Conservation (phyloP, 2,888 invertebrate species). For the Cynaeus angustus region DNA sequence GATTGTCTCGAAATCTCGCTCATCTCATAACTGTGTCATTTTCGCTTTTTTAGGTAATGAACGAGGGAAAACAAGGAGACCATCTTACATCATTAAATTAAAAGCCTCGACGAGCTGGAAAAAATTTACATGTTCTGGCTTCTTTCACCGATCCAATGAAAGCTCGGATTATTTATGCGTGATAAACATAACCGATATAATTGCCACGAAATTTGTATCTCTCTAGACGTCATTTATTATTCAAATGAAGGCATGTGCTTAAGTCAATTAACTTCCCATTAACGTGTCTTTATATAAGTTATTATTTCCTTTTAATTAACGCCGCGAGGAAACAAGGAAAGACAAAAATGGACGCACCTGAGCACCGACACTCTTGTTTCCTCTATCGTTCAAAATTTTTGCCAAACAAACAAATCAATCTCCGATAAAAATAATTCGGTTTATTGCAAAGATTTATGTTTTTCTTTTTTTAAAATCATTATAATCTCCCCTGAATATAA, state of each 20-base stretch:
- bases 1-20: slow-evolving; percentile 5
- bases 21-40: slow-evolving; percentile 3
- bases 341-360: too few species aligned
- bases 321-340: too few species aligned
- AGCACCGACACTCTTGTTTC: too few species aligned
- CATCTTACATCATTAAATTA: too few species aligned
- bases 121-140: too few species aligned
- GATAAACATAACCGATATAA: slow-evolving; percentile 24
- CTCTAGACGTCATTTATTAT: slow-evolving; percentile 10
- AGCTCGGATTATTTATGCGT: too few species aligned
- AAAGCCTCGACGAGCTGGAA: too few species aligned
- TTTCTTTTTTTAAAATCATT: slow-evolving; percentile 9
- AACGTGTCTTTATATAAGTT: background rate
- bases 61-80: too few species aligned
- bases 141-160: too few species aligned
- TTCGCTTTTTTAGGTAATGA: slow-evolving; percentile 1
- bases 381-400: too few species aligned
- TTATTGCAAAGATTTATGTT: slow-evolving; percentile 18
- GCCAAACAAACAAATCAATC: background rate
- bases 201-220: slow-evolving; percentile 22
- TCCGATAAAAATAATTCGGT: slow-evolving; percentile 21
- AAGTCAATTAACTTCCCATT: slow-evolving; percentile 1
- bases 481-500: slow-evolving; percentile 20
- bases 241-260: slow-evolving; percentile 6
- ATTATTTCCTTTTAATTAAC: background rate